Evolutionary conservation across 2,888 invertebrate genomes (phyloP), one percentile per base, ranked within the genome.

Genomic region (Heliothis peltigera): DNA sequence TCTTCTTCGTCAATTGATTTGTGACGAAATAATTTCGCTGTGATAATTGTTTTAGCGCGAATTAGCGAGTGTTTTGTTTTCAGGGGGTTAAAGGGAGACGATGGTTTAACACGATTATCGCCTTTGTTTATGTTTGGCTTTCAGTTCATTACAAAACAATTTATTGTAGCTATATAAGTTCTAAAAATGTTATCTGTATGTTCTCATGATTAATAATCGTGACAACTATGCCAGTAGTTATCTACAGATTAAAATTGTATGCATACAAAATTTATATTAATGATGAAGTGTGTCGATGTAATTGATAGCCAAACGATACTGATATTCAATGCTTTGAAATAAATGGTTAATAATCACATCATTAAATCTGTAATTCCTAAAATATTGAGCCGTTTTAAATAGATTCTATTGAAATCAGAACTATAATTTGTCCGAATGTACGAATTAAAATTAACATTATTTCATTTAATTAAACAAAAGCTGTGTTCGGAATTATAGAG

Each of bases 1-100:
- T 92, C 90, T 89, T 85, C 88, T 85, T 89, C 88, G 89, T 87
- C 89, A 90, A 91, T 91, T 89, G 89, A 87, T 87, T 87, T 79
- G 76, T 77, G 75, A 81, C 70, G 81, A 80, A 79, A 81, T 77
- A 77, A 81, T 80, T 80, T 73, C 56, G 35, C 53, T 22, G 64
- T 56, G 79, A 71, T 80, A 79, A 80, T 80, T 80, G 81, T 77
- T 79, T 76, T 74, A 57, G 59, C 42, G 48, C 49, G 46, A 60
- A 67, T 58, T 59, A 53, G 70, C 52, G 56, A 75, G 56, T 64
- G 70, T 75, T 75, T 64, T 69, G 54, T 44, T 60, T 39, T 22
- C 47, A 19, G 7, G 39, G 7, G 19, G 5, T 48, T 47, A 17
- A 12, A 1, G 49, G 3, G 22, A 53, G 28, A 18, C 19, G n/a